Base-by-base conservation (phyloP, 2,113 vertebrate species). In the Illadopsis cleaveri region DNA sequence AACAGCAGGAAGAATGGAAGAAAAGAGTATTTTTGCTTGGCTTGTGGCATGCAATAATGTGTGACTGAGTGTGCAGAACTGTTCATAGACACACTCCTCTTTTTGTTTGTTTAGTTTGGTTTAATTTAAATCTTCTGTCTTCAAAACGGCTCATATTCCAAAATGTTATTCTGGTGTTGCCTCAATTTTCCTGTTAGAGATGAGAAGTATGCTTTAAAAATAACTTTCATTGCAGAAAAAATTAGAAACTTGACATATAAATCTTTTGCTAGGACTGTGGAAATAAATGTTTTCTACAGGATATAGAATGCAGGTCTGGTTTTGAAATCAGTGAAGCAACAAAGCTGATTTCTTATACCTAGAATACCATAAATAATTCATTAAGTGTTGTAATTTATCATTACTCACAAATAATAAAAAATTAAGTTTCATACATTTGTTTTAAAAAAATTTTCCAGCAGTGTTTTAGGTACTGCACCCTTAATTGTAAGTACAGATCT, bases 221-320 rank as follows among this genome's bases (percentile, higher is more conserved):
- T 83, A 90, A 90, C 54, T 95, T 88, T 53, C 10, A 86, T 60
- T 92, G n/a, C 40, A 91, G 35, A 45, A 95, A 77, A 73, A 95
- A 69, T 22, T 62, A 96, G 84, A 56, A 91, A 58, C 15, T 35
- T 72, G n/a, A 61, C 38, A 50, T 40, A 64, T 57, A 71, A 91
- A 45, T 82, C 44, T 71, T 82, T 37, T 45, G 10, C 68, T 27
- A 69, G 68, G 60, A 38, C 40, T 51, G 28, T 53, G 61, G 56
- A 53, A 80, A 73, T 57, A 47, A 92, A 51, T 68, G 38, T 65
- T 84, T 83, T 62, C 62, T 70, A 17, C 60, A 68, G 76, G 38
- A 21, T 14, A 14, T 19, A 25, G 76, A 72, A 66, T 64, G 18
- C 20, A 23, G 60, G 33, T 40, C 33, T 78, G 24, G 44, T 68